A percentile compares a stretch with the other conserved stretches of the same genome.
These are phyloP conservation scores for Ectobius pallidus DNA, from an alignment of 2,888 invertebrate genomes.

Conservation along the genomic window DNA sequence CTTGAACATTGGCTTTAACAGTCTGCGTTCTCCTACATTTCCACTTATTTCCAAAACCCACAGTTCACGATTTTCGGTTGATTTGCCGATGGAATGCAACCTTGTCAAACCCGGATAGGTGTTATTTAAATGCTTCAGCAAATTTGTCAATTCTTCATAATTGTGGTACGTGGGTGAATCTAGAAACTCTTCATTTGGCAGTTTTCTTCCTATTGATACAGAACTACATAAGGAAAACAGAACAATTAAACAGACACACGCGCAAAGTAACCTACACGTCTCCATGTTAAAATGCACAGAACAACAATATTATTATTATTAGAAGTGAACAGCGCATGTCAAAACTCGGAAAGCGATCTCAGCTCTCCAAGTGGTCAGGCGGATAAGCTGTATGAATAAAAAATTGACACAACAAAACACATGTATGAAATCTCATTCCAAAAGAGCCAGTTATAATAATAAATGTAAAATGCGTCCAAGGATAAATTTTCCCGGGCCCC, in stretches of 20 bases:
- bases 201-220: conserved; percentile 10
- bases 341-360: too few relatives aligned
- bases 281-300: too few relatives aligned
- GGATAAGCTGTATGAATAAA: too few relatives aligned
- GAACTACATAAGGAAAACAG: background rate
- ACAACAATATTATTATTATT: too few relatives aligned
- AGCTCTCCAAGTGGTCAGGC: too few relatives aligned
- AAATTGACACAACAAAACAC: too few relatives aligned
- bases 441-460: too few relatives aligned
- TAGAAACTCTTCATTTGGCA: conserved; percentile 31
- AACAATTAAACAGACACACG: background rate
- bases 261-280: background rate
- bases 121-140: conserved; percentile 66
- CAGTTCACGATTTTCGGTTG: conserved; percentile 79
- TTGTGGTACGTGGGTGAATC: conserved; percentile 62
- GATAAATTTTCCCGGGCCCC: too few relatives aligned
- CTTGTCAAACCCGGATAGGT: conserved; percentile 73
- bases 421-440: too few relatives aligned
- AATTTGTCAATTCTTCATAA: conserved; percentile 71
- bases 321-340: too few relatives aligned
- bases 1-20: conserved; percentile 79
- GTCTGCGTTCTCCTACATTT: conserved; percentile 59
- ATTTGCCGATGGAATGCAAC: conserved; percentile 80
- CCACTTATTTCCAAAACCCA: conserved; percentile 81
- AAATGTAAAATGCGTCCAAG: too few relatives aligned